Evolutionary conservation across 2,888 invertebrate genomes (phyloP), one percentile per base, ranked within the genome.

Genomic region (Zootermopsis nevadensis): DNA sequence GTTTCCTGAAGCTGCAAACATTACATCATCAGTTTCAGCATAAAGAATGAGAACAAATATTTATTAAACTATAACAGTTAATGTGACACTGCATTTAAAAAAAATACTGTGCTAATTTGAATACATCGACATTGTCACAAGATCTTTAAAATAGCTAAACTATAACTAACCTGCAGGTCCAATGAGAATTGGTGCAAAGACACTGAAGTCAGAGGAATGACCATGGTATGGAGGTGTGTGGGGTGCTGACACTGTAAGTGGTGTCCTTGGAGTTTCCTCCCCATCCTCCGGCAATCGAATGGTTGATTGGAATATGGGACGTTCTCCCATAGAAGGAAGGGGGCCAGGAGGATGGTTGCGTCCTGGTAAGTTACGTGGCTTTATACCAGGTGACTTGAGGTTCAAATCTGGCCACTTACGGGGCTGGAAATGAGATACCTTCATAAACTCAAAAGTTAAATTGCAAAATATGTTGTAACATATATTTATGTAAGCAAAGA

Each of bases 361-460:
- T 22, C 89, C 87, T 22, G 89, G 88, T 83, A 91, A 88, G 86
- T 90, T 90, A 85, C 93, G 91, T 76, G 96, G 94, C 89, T 98
- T 98, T 86, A 97, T 96, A 8, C 97, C 96, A 0, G 97, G 97
- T 55, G 95, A 96, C 90, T 98, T 98, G 86, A 98, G 90, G 82
- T 94, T 94, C 87, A 97, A 91, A 82, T 96, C 95, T 3, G 97
- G 96, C 94, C 96, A 97, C 89, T 94, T 94, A 55, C 97, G 93
- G 0, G 96, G 93, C 96, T 95, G 88, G 0, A 87, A 87, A 86
- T 82, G 92, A 95, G n/a, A 60, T 60, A 60, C 60, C 27, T 27
- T n/a, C 27, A 60, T 27, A 60, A 19, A 12, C 15, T 4, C 19
- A 48, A 48, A 48, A 48, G 0, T 19, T 19, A 4, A 19, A 12